Percentiles rank a stretch among this genome's conserved stretches.
Evolutionary conservation across 2,797 vertebrate species (phyloP).

Genomic region (Xenentodon cancila): DNA sequence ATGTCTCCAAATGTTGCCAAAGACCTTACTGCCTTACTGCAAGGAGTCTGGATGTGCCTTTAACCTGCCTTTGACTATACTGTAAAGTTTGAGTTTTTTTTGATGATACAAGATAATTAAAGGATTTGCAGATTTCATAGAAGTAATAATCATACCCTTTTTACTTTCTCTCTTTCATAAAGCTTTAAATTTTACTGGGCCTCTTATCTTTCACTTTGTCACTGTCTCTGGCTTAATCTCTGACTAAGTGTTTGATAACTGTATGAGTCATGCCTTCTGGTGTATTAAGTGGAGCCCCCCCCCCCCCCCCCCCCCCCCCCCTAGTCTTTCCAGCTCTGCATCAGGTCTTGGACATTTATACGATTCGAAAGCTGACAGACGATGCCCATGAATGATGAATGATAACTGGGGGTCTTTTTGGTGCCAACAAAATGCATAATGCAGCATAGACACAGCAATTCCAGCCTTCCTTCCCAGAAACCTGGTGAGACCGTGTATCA

Average conservation of each 20-base stretch:
- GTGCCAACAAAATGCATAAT: conserved; percentile 68
- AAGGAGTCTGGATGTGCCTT: conserved; percentile 24
- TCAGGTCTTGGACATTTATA: conserved; percentile 57
- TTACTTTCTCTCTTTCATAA: conserved; percentile 1
- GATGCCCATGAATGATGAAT: conserved; percentile 75
- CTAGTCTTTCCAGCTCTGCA: conserved; percentile 32
- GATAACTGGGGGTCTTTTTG: conserved; percentile 65
- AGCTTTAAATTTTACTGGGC: conserved; percentile 5
- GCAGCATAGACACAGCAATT: conserved; percentile 38
- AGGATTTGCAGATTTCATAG: conserved; percentile 19
- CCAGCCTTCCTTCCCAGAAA: conserved; percentile 34
- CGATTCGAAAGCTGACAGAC: conserved; percentile 67
- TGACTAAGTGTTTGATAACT: conserved; percentile 37
- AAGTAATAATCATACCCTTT: conserved; percentile 11
- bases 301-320: conserved; percentile 1
- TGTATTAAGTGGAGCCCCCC: conserved; percentile 24
- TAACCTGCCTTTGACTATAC: conserved; percentile 8
- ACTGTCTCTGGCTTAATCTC: conserved; percentile 13
- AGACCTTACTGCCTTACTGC: conserved; percentile 11
- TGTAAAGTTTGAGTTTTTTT: conserved; percentile 14
- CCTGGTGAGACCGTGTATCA: conserved; percentile 37
- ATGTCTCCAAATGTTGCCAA: conserved; percentile 40
- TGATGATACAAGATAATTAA: conserved; percentile 6
- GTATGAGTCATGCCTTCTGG: conserved; percentile 47
- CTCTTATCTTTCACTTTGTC: conserved; percentile 10